phyloP scores from a whole-genome alignment of 2,113 vertebrate species.

The Pelmatolapia mariae region DNA sequence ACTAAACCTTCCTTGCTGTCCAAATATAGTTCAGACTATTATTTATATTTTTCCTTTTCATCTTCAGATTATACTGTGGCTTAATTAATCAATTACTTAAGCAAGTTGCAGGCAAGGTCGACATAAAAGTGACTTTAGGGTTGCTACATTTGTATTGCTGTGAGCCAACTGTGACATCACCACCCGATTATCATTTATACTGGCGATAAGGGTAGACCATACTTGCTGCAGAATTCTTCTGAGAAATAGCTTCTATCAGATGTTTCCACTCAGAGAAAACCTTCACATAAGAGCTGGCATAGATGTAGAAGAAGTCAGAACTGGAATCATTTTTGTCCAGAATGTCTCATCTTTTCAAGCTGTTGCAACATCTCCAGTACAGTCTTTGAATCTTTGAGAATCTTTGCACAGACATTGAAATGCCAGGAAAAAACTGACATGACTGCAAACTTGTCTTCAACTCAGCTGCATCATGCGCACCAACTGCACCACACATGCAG shows the following conservation, averaged over 20 bases:
- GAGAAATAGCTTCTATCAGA: neutral
- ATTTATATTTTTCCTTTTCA: neutral
- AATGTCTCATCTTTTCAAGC: neutral
- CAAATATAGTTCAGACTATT: neutral
- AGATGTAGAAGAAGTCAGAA: neutral
- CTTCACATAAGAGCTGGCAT: neutral
- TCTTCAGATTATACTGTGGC: neutral
- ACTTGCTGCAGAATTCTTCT: neutral
- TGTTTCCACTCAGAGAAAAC: neutral
- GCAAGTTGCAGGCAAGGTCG: neutral
- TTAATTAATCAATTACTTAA: neutral
- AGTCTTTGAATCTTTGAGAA: neutral
- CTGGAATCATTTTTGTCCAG: neutral
- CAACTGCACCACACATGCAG: neutral
- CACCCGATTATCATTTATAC: neutral
- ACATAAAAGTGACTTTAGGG: neutral
- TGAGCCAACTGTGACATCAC: neutral
- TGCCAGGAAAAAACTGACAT: neutral
- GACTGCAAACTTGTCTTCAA: neutral
- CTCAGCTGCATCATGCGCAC: neutral
- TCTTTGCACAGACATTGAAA: neutral
- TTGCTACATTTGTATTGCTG: neutral
- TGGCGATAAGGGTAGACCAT: neutral
- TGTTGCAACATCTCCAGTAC: neutral
- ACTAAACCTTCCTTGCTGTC: neutral